Base-by-base conservation (phyloP, 2,888 invertebrate species). In the Caprella mutica region DNA sequence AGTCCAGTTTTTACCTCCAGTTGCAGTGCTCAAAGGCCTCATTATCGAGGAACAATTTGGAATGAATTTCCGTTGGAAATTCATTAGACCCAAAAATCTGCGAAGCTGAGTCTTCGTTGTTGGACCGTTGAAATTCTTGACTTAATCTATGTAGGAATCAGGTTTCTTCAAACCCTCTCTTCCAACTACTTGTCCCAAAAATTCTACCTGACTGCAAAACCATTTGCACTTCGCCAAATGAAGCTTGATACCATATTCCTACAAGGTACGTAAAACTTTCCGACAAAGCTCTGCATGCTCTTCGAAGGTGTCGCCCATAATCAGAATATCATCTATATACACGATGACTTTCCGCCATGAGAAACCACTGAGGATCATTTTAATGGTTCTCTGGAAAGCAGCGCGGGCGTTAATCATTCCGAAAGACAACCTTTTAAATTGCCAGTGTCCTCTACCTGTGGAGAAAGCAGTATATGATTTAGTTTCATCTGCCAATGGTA, bases 401-500 rank as follows among this genome's bases (percentile, higher is more conserved):
- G 9, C 48, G 4, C 29, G 48, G 23, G 19, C 30, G 19, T 48
- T 48, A n/a, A 21, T 48, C 1, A 48, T 21, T 21, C 30, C 48
- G 19, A 48, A 29, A 8, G 48, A 30, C 30, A 48, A 30, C 14
- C 48, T 27, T 26, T 48, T 48, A 27, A 27, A 48, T 14, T 48
- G 48, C 27, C 27, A 48, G 3, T 48, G 48, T 1, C 19, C 17
- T 21, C 30, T 30, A 21, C 30, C 48, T n/a, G 48, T 48, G 3
- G 48, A 48, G 33, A 48, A 48, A 5, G 48, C 48, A n/a, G 48
- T 48, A n/a, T 29, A 48, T 29, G 29, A 19, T 5, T 48, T 48
- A 17, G 19, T 48, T 1, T 6, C 12, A 9, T 48, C 30, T 9
- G 29, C 30, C 30, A 48, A 19, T 30, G 29, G 24, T 9, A 43